A percentile compares a stretch with the other conserved stretches of the same genome.
Evolutionary conservation across 2,113 vertebrate genomes (phyloP).

Genomic region (Chunga burmeisteri): DNA sequence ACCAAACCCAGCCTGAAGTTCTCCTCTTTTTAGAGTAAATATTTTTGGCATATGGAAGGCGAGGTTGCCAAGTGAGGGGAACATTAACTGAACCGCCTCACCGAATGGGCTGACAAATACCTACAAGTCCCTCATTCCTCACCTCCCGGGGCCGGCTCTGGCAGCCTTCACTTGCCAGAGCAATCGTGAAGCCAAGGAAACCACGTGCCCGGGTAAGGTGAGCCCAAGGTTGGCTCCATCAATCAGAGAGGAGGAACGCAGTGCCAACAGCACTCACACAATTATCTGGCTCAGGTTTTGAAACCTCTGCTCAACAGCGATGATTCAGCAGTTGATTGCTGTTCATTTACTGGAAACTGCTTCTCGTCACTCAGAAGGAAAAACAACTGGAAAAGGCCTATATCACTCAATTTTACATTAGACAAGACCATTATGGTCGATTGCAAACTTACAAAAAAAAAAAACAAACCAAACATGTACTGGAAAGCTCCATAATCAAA

Average conservation of each 20-base stretch:
- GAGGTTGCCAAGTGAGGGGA: slow-evolving; percentile 8
- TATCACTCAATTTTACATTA: neutral
- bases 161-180: neutral
- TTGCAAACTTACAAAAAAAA: neutral
- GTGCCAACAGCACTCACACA: slow-evolving; percentile 49
- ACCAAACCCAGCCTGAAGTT: slow-evolving; percentile 14
- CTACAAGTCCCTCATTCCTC: neutral
- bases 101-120: neutral
- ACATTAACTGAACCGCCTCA: slow-evolving; percentile 7
- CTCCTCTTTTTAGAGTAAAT: slow-evolving; percentile 8
- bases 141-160: neutral
- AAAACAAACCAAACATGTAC: neutral
- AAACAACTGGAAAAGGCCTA: slow-evolving; percentile 23
- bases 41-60: slow-evolving; percentile 26
- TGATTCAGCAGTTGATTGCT: slow-evolving; percentile 69
- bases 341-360: slow-evolving; percentile 48
- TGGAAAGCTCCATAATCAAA: neutral
- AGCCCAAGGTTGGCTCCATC: slow-evolving; percentile 31
- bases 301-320: slow-evolving; percentile 20
- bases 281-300: slow-evolving; percentile 43
- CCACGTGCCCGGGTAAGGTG: neutral
- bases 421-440: neutral
- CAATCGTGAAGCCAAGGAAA: neutral
- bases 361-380: slow-evolving; percentile 25
- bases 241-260: neutral